Evolutionary conservation across 2,113 vertebrate species (phyloP), one percentile per base, ranked within the genome.

Genomic region (Stigmatopora argus): DNA sequence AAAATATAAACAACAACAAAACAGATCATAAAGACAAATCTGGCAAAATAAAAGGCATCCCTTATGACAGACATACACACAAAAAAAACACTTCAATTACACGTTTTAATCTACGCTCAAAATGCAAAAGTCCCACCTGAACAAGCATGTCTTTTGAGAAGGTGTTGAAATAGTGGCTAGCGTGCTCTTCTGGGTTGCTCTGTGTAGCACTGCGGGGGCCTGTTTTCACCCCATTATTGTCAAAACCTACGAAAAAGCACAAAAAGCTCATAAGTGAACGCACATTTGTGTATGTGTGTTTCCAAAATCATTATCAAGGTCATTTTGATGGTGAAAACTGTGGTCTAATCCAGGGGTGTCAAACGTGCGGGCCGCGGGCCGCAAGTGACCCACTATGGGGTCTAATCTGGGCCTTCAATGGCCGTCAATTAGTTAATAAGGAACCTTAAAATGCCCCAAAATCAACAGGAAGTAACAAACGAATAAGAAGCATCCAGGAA

Each of bases 81-180:
- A 52, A 60, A 4, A 19, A 31, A 31, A 31, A 31, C 26, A 2
- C 26, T 31, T 31, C 14, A 56, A 13, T 19, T 19, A 61, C 7
- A 45, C 17, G 64, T 7, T 65, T 72, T 67, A 19, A 57, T 68
- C 60, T 31, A 21, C n/a, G 11, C 9, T 11, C 70, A 9, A 48
- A 51, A 62, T 17, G 26, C 44, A 44, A 35, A 66, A 62, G 45
- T 21, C 73, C 74, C 90, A 99, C 97, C 95, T 98, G 95, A 58
- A 98, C 92, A 74, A 99, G 85, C 89, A 99, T 93, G 72, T 99
- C 96, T 85, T 98, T 98, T 34, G 96, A 99, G 88, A 94, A 98
- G 26, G 92, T 94, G 84, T 94, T 96, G 80, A 98, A 98, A 85
- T 99, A 99, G 62, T 95, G 94, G 67, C 93, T 93, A 18, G 94